Conservation (phyloP, 2,797 vertebrate genomes). For the Chaenodraco wilsoni region DNA sequence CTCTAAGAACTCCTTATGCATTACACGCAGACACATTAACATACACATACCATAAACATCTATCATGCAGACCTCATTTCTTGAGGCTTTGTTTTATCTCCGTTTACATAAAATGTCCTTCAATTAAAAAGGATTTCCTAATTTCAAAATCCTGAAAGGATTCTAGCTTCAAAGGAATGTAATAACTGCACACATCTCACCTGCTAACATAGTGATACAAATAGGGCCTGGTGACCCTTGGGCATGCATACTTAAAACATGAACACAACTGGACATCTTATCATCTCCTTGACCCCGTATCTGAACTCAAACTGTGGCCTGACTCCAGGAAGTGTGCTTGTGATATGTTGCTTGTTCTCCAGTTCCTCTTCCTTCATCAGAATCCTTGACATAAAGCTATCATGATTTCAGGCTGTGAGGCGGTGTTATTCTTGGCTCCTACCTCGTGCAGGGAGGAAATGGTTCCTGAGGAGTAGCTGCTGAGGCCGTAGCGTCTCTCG, state of each 20-base stretch:
- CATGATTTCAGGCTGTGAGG: slow-evolving; percentile 16
- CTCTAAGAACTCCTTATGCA: too few species aligned
- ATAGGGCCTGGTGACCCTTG: neutral
- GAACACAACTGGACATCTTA: slow-evolving; percentile 26
- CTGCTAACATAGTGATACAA: slow-evolving; percentile 3
- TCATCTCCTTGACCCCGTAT: slow-evolving; percentile 24
- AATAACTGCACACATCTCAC: neutral
- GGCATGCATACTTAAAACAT: neutral
- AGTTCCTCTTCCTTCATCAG: slow-evolving; percentile 50
- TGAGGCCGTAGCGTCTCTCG: slow-evolving; percentile 95
- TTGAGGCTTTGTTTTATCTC: too few species aligned
- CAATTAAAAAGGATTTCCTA: too few species aligned
- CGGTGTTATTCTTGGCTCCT: slow-evolving; percentile 65
- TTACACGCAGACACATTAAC: too few species aligned
- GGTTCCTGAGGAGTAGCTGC: slow-evolving; percentile 94
- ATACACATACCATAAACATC: too few species aligned
- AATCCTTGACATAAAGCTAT: slow-evolving; percentile 56
- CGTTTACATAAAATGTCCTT: too few species aligned
- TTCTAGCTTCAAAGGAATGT: neutral
- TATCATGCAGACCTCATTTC: too few species aligned
- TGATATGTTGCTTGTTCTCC: slow-evolving; percentile 55
- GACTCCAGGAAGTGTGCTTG: slow-evolving; percentile 54
- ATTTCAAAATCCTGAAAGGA: neutral
- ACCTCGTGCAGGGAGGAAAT: slow-evolving; percentile 98
- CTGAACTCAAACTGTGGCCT: slow-evolving; percentile 15